Percentiles rank a stretch among this genome's conserved stretches.
These are phyloP conservation scores for Zaprionus taronus DNA, from an alignment of 1,140 invertebrate species.

Conservation along the genomic window DNA sequence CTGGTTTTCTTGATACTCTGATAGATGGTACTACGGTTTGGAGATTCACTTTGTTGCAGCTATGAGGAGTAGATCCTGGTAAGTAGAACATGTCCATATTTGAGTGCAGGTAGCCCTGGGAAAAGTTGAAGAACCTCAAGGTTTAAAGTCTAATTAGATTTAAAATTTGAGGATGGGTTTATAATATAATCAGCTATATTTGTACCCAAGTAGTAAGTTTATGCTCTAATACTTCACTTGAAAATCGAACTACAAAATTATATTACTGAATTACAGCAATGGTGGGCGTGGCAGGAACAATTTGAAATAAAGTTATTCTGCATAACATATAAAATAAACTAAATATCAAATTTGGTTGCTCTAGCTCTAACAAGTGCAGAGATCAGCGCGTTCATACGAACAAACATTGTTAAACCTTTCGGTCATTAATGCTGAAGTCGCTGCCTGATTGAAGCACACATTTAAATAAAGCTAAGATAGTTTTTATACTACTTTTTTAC, in stretches of 20 bases:
- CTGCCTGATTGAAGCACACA: background rate
- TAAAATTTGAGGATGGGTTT: no score
- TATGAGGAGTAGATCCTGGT: background rate
- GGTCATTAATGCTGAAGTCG: background rate
- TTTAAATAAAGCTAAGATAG: background rate
- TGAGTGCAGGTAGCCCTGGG: no score
- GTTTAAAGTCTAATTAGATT: no score
- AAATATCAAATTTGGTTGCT: background rate
- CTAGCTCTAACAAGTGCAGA: background rate
- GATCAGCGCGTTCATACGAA: background rate
- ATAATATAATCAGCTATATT: no score
- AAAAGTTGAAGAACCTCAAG: no score
- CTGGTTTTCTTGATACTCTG: slow-evolving; percentile 60
- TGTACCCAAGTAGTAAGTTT: no score
- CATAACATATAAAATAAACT: no score
- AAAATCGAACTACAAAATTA: background rate
- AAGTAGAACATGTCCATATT: no score
- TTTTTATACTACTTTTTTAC: no score
- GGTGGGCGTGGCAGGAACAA: background rate
- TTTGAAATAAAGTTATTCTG: background rate
- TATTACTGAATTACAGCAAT: background rate
- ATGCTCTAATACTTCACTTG: background rate
- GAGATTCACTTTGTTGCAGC: background rate
- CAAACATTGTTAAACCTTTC: background rate
- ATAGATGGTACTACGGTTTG: background rate